A percentile compares a stretch with the other conserved stretches of the same genome.
These are phyloP conservation scores for Phenganax stokvisi DNA, from an alignment of 92 coral and sea anemone genomes.

Conservation along the genomic window DNA sequence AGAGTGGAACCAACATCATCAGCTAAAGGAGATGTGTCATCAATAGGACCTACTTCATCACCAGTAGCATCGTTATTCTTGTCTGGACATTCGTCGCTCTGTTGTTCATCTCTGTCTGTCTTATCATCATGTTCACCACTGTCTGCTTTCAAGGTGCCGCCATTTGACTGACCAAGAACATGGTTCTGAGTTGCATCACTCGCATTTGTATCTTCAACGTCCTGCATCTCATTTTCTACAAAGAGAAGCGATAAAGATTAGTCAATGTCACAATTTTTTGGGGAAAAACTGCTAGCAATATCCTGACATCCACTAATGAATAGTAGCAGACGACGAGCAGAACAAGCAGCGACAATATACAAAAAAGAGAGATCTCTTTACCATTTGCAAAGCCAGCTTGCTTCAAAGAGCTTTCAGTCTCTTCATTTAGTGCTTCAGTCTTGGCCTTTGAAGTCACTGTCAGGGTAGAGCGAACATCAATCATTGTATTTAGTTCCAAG, in stretches of 20 bases:
- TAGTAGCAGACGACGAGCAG: too few relatives aligned
- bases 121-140: not conserved
- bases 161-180: not conserved
- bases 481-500: not conserved
- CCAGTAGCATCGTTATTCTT: conserved; percentile 18
- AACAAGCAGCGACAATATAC: too few relatives aligned
- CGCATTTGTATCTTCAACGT: not conserved
- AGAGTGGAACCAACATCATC: not conserved
- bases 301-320: not conserved
- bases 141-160: not conserved
- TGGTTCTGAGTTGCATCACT: not conserved
- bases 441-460: conserved; percentile 13
- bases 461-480: not conserved
- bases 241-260: not conserved
- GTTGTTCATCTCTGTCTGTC: not conserved
- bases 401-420: not conserved
- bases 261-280: too few relatives aligned
- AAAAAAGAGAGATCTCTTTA: not conserved
- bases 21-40: not conserved
- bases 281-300: not conserved
- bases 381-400: not conserved
- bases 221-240: conserved; percentile 1
- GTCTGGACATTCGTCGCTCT: not conserved
- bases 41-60: conserved; percentile 17
- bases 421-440: conserved; percentile 21